Percentiles rank a stretch among this genome's conserved stretches.
Conservation (phyloP, 2,888 invertebrate species). For the Erebia ligea region DNA sequence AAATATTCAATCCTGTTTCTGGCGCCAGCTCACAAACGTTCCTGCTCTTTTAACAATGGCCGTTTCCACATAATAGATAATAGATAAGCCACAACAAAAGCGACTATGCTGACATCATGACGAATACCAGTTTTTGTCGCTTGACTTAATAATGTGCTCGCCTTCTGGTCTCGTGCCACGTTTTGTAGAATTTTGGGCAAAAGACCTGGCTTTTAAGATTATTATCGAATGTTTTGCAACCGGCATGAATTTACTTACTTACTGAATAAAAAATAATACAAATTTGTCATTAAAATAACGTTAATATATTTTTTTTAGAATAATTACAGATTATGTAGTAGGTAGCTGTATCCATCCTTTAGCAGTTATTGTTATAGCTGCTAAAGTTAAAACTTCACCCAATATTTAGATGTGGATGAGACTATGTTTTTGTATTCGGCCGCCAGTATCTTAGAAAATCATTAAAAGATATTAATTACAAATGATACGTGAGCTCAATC, state of each 20-base stretch:
- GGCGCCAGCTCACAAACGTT: conserved; percentile 41
- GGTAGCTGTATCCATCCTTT: too few species aligned
- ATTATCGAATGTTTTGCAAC: conserved; percentile 23
- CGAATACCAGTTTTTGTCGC: conserved; percentile 43
- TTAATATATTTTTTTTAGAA: background rate
- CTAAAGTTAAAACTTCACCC: too few species aligned
- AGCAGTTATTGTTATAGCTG: too few species aligned
- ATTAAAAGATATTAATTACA: background rate
- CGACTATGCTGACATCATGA: conserved; percentile 42
- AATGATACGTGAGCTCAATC: background rate
- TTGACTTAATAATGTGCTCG: conserved; percentile 30
- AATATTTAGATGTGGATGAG: background rate
- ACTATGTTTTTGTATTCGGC: background rate
- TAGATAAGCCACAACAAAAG: conserved; percentile 45
- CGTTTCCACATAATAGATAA: conserved; percentile 45
- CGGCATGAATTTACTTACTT: conserved; percentile 15
- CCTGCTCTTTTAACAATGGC: conserved; percentile 42
- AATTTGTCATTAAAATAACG: background rate
- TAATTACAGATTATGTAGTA: too few species aligned
- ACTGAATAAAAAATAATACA: conserved; percentile 15
- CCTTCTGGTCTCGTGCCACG: conserved; percentile 44
- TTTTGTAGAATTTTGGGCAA: conserved; percentile 29
- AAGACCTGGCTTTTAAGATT: conserved; percentile 33
- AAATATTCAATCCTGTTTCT: conserved; percentile 27
- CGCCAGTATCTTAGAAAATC: background rate